These are phyloP conservation scores for Misgurnus anguillicaudatus DNA, from an alignment of 2,113 vertebrate genomes.

Conservation along the genomic window DNA sequence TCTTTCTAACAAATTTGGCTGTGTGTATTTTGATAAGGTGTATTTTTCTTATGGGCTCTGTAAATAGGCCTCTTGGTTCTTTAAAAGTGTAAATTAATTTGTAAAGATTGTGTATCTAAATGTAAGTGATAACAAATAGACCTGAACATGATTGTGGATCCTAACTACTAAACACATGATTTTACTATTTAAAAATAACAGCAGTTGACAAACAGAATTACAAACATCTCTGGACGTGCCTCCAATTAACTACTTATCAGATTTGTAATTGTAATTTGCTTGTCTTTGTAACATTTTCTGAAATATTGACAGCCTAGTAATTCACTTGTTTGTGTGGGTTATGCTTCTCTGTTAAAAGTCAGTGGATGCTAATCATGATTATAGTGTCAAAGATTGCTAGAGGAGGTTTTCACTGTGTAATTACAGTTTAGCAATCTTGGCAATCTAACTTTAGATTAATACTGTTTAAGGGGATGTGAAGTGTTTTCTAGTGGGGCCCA, in stretches of 20 bases:
- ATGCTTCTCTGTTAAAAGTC: not conserved
- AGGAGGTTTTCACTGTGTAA: not conserved
- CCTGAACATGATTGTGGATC: not conserved
- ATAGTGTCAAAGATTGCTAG: not conserved
- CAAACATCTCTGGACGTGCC: slow-evolving; percentile 10
- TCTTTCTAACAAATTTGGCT: no score
- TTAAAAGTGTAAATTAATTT: no score
- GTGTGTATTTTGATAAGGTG: no score
- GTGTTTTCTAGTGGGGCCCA: slow-evolving; percentile 1
- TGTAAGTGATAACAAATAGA: not conserved
- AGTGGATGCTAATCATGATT: slow-evolving; percentile 7
- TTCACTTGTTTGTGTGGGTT: slow-evolving; percentile 2
- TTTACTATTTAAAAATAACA: not conserved
- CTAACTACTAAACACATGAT: not conserved
- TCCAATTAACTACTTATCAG: slow-evolving; percentile 7
- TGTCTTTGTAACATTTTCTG: not conserved
- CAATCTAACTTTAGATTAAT: slow-evolving; percentile 19
- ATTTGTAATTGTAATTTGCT: not conserved
- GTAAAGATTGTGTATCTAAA: not conserved
- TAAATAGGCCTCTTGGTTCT: no score
- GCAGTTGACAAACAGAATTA: slow-evolving; percentile 22
- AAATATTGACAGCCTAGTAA: slow-evolving; percentile 4
- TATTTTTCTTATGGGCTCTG: no score
- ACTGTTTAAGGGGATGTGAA: not conserved
- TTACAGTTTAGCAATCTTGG: not conserved